These are phyloP conservation scores for Blera fallax DNA, from an alignment of 2,888 invertebrate species.

Conservation along the genomic window DNA sequence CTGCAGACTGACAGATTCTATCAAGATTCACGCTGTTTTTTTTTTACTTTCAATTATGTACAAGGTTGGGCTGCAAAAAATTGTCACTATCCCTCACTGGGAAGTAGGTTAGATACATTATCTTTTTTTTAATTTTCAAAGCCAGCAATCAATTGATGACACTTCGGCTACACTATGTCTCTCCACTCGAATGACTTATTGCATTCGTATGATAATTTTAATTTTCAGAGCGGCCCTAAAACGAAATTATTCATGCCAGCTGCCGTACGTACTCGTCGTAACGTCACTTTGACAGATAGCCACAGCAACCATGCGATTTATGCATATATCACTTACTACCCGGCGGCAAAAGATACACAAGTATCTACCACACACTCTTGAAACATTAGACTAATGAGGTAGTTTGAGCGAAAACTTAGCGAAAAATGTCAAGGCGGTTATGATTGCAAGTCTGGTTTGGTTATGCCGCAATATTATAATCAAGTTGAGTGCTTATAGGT, in stretches of 20 bases:
- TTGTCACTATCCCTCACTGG: too few relatives aligned
- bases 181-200: not conserved
- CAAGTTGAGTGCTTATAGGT: constrained; percentile 3
- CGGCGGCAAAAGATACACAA: constrained; percentile 3
- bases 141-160: not conserved
- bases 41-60: not conserved
- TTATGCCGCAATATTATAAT: constrained; percentile 1
- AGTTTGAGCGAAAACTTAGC: constrained; percentile 52
- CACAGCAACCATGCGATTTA: constrained; percentile 37
- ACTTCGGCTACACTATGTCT: not conserved
- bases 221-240: not conserved
- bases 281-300: constrained; percentile 16
- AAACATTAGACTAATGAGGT: constrained; percentile 64
- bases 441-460: constrained; percentile 16
- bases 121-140: not conserved
- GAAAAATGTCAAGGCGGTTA: constrained; percentile 66
- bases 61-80: not conserved
- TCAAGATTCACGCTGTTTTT: not conserved
- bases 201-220: not conserved
- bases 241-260: not conserved
- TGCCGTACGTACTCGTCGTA: not conserved
- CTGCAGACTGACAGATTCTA: not conserved
- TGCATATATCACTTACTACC: constrained; percentile 19
- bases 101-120: not conserved
- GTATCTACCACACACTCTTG: constrained; percentile 4